Conservation (phyloP, 2,888 invertebrate genomes). For the Teleogryllus oceanicus region DNA sequence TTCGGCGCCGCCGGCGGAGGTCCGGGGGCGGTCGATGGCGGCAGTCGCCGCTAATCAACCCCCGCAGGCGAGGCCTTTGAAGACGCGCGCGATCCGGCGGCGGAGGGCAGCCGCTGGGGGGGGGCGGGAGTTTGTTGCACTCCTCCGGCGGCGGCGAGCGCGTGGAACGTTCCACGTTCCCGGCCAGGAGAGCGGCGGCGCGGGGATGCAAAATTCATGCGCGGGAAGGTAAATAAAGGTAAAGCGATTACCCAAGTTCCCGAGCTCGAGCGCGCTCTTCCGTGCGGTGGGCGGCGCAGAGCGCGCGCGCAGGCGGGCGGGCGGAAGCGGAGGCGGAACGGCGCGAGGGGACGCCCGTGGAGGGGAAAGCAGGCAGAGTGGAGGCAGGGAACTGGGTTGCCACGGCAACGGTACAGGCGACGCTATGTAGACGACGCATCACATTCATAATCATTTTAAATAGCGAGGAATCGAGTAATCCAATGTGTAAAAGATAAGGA, state of each 20-base stretch:
- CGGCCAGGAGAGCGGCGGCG: not conserved
- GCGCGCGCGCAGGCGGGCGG: no score
- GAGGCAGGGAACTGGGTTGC: no score
- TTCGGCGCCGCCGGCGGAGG: not conserved
- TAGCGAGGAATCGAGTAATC: no score
- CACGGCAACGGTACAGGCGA: no score
- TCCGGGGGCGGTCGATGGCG: not conserved
- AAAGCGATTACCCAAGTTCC: conserved; percentile 18
- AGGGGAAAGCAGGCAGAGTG: no score
- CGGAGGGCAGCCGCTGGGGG: not conserved
- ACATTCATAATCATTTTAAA: no score
- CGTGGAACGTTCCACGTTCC: not conserved
- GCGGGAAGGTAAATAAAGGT: conserved; percentile 9
- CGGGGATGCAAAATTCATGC: conserved; percentile 9
- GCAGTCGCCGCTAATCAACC: not conserved
- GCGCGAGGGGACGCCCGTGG: no score
- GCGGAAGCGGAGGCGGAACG: no score
- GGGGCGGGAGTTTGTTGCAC: not conserved
- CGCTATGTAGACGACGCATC: no score
- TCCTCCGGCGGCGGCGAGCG: not conserved
- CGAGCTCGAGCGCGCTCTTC: not conserved
- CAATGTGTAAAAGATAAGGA: no score
- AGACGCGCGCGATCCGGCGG: not conserved
- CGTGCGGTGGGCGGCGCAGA: not conserved
- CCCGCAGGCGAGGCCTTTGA: not conserved